Base-by-base conservation (phyloP, 2,888 invertebrate genomes). In the Oligia fasciuncula region DNA sequence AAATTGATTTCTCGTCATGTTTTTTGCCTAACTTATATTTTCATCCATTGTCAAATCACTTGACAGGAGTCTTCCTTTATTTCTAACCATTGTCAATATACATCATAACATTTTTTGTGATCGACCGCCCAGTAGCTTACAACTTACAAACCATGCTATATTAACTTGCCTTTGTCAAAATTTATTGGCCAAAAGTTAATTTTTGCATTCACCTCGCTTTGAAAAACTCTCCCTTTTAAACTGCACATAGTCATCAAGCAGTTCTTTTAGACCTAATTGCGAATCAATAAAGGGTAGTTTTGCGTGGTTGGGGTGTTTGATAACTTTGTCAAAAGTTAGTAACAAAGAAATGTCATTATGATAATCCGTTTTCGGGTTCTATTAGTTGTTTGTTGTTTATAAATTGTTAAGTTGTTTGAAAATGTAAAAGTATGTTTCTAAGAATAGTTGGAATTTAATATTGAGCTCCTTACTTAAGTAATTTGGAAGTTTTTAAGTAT, bases 71-170 rank as follows among this genome's bases (percentile, higher is more conserved):
- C 74, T 77, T 73, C 68, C 74, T 73, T 71, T 70, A 76, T 84
- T 71, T 78, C 46, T 43, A 19, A 11, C 68, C 68, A 78, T 84
- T 89, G 89, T 91, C 90, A 90, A 83, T 81, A 67, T 81, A 63
- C 65, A 86, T 93, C 91, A 93, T 84, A 91, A 91, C 87, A 88
- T 85, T 89, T 91, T 90, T 90, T 89, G 87, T 81, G 35, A 19
- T 54, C 85, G 96, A 94, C 96, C 96, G 95, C 96, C 96, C 95
- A 93, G 95, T 95, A 95, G 95, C 95, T 62, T 88, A 74, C 86
- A 81, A 85, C 95, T 62, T 88, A 74, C 86, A 81, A 85, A 87
- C 76, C 84, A 92, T 90, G 93, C 87, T 88, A 88, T 92, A 93
- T 94, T 94, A 91, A 91, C 91, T 87, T 80, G 67, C 90, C 85